Percentiles rank a stretch among this genome's conserved stretches.
phyloP scores from a whole-genome alignment of 2,888 invertebrate genomes.

The Phanerotoma sp. region DNA sequence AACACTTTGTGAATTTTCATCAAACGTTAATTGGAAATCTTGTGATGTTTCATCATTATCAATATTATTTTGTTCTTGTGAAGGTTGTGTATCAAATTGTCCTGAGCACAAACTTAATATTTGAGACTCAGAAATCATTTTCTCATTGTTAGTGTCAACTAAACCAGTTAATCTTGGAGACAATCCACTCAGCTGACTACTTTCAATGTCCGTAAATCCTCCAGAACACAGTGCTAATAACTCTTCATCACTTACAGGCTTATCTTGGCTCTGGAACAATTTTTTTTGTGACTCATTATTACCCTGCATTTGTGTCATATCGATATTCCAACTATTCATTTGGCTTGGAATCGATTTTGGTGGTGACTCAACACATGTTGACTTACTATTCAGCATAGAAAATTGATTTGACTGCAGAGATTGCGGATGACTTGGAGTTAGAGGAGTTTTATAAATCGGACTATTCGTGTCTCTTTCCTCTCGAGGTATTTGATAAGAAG shows the following conservation, averaged over 20 bases:
- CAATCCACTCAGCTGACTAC: slow-evolving; percentile 1
- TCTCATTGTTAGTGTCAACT: slow-evolving; percentile 15
- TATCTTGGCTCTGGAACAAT: slow-evolving; percentile 51
- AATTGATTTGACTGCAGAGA: slow-evolving; percentile 3
- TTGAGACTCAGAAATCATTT: slow-evolving; percentile 41
- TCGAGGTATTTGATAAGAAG: slow-evolving; percentile 29
- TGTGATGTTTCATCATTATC: slow-evolving; percentile 43
- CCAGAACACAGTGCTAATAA: slow-evolving; percentile 62
- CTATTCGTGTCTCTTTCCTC: slow-evolving; percentile 20
- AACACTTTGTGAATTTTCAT: slow-evolving; percentile 44
- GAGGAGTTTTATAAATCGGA: slow-evolving; percentile 42
- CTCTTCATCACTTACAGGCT: slow-evolving; percentile 57
- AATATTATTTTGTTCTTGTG: slow-evolving; percentile 19
- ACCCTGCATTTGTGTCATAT: not conserved
- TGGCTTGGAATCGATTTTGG: not conserved
- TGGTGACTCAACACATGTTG: not conserved
- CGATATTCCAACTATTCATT: not conserved
- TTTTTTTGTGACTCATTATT: slow-evolving; percentile 45
- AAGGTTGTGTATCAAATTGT: slow-evolving; percentile 58
- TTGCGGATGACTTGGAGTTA: slow-evolving; percentile 12
- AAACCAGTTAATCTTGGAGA: slow-evolving; percentile 12
- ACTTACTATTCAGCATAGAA: not conserved
- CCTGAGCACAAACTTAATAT: slow-evolving; percentile 61
- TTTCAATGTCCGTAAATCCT: slow-evolving; percentile 39
- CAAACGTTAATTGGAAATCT: slow-evolving; percentile 37